Conservation (phyloP, 2,888 invertebrate genomes). For the Drosophila algonquin region DNA sequence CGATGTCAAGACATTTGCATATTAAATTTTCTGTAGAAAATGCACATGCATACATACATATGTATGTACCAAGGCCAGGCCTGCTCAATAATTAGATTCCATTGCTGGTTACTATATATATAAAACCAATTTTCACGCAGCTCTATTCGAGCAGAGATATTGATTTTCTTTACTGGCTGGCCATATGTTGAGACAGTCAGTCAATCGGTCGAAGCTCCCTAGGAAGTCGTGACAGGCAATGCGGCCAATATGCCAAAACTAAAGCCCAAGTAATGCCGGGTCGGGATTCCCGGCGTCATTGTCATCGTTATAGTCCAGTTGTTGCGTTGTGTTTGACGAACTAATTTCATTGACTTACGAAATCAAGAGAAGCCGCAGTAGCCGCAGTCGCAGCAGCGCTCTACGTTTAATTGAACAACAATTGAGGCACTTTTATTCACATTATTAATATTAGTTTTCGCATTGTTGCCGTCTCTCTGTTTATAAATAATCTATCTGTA, state of each 20-base stretch:
- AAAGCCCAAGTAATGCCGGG: constrained; percentile 57
- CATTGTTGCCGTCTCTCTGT: constrained; percentile 2
- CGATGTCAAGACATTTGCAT: neutral
- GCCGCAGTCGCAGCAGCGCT: neutral
- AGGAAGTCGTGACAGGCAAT: constrained; percentile 44
- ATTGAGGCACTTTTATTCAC: constrained; percentile 49
- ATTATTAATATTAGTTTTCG: constrained; percentile 19
- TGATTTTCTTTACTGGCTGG: constrained; percentile 38
- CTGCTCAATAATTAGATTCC: neutral
- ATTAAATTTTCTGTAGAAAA: neutral
- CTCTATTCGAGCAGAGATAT: constrained; percentile 28
- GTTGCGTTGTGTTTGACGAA: constrained; percentile 41
- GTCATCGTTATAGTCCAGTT: constrained; percentile 59
- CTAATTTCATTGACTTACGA: constrained; percentile 37
- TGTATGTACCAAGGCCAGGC: neutral
- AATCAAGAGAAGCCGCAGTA: constrained; percentile 20
- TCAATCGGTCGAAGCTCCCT: constrained; percentile 30
- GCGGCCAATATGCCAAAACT: constrained; percentile 53
- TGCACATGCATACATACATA: too few species aligned
- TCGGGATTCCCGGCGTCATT: constrained; percentile 76
- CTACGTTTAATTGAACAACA: constrained; percentile 59
- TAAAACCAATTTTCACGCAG: constrained; percentile 2
- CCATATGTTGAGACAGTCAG: constrained; percentile 23
- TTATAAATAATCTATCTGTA: constrained; percentile 1
- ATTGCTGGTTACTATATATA: constrained; percentile 11